A percentile compares a stretch with the other conserved stretches of the same genome.
phyloP scores from a whole-genome alignment of 37 sponge, comb jelly and placozoan genomes.

The Halisarca cf. caerulea region DNA sequence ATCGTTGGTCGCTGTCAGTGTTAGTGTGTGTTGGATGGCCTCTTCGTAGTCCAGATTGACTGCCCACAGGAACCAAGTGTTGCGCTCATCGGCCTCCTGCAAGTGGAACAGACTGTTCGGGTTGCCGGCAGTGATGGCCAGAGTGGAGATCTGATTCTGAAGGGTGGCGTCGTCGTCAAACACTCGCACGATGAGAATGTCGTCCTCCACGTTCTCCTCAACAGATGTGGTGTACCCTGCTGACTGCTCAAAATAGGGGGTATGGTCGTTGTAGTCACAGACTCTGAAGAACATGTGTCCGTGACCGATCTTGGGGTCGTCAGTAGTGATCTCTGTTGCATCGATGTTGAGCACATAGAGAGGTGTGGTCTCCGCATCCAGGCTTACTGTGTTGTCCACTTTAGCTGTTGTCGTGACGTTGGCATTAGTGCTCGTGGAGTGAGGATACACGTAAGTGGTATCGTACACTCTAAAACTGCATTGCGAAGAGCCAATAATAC shows the following conservation, averaged over 20 bases:
- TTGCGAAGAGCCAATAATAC: no score
- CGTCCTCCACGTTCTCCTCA: neutral
- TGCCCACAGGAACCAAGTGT: conserved; percentile 1
- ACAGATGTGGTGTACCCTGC: neutral
- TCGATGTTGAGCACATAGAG: neutral
- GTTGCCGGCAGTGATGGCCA: neutral
- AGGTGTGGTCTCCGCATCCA: neutral
- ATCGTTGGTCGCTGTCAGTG: neutral
- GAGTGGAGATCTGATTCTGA: neutral
- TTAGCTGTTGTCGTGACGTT: neutral
- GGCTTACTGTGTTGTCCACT: neutral
- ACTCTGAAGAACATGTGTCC: neutral
- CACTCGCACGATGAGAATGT: conserved; percentile 12
- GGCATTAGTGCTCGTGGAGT: neutral
- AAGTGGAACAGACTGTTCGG: neutral
- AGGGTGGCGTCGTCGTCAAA: neutral
- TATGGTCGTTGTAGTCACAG: conserved; percentile 11
- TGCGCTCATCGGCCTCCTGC: neutral
- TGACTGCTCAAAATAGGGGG: neutral
- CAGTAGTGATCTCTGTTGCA: neutral
- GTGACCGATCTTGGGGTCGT: neutral
- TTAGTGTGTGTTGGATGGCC: neutral
- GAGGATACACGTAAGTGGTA: neutral
- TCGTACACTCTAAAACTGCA: neutral
- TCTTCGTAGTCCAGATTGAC: conserved; percentile 4